These are phyloP conservation scores for Antigone vipio DNA, from an alignment of 2,113 vertebrate species.

Conservation along the genomic window DNA sequence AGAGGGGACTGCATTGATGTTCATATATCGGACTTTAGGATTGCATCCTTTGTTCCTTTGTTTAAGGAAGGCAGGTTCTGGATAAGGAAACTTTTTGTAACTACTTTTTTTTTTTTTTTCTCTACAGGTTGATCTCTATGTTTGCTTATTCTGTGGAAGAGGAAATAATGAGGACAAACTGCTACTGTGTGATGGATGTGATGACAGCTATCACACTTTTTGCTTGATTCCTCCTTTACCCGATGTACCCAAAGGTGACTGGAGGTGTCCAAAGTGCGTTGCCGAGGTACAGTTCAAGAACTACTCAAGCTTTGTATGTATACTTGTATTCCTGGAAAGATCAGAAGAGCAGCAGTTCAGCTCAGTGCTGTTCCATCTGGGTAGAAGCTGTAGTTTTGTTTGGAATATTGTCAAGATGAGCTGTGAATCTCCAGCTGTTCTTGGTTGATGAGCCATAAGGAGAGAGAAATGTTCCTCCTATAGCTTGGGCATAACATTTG, in stretches of 20 bases:
- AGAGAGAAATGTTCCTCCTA: background rate
- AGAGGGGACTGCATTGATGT: background rate
- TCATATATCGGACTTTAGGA: rapidly evolving
- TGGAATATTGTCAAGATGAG: background rate
- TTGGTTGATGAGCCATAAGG: background rate
- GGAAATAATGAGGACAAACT: conserved; percentile 95
- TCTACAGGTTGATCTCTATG: conserved; percentile 91
- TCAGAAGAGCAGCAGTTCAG: background rate
- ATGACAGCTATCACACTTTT: conserved; percentile 98
- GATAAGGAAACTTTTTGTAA: background rate
- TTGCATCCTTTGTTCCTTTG: background rate
- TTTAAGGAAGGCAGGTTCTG: background rate
- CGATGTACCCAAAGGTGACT: conserved; percentile 96
- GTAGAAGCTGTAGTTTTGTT: background rate
- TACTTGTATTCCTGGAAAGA: background rate
- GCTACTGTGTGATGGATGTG: conserved; percentile 94
- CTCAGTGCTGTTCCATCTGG: rapidly evolving
- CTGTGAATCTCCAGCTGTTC: background rate
- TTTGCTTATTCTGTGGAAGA: conserved; percentile 94
- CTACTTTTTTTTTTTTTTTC: background rate
- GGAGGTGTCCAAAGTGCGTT: conserved; percentile 96
- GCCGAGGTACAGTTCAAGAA: conserved; percentile 83
- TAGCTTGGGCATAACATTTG: background rate
- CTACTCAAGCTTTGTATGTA: background rate
- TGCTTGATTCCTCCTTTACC: conserved; percentile 94